Evolutionary conservation across 2,888 invertebrate genomes (phyloP).

Genomic region (Troides helena): DNA sequence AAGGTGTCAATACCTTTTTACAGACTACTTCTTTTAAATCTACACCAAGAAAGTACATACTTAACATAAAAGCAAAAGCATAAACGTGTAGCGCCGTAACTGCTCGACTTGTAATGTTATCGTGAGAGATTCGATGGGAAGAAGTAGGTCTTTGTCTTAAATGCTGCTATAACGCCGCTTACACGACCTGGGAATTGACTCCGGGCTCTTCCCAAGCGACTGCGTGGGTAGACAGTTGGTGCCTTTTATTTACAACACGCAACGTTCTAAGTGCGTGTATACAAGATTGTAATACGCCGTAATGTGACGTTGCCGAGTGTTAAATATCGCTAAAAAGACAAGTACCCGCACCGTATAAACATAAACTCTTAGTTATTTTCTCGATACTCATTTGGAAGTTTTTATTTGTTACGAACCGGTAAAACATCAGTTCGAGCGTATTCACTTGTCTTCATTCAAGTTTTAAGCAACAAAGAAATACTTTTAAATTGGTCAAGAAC

Average conservation of each 20-base stretch:
- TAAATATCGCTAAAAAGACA: conserved; percentile 32
- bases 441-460: conserved; percentile 6
- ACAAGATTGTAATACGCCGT: conserved; percentile 48
- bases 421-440: conserved; percentile 4
- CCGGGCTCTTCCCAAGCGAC: conserved; percentile 48
- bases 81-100: conserved; percentile 9
- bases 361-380: conserved; percentile 20
- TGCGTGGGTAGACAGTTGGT: conserved; percentile 69
- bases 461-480: conserved; percentile 10
- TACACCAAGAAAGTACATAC: conserved; percentile 8
- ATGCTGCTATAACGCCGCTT: conserved; percentile 21
- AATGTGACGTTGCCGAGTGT: conserved; percentile 48
- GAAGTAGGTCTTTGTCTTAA: conserved; percentile 8
- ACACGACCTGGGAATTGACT: conserved; percentile 54
- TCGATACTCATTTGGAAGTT: conserved; percentile 11
- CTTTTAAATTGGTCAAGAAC: conserved; percentile 5
- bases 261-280: conserved; percentile 54
- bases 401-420: conserved; percentile 5
- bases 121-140: conserved; percentile 3
- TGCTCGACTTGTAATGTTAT: conserved; percentile 23
- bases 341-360: conserved; percentile 8
- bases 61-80: conserved; percentile 16
- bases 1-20: neutral
- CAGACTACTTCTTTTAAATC: neutral
- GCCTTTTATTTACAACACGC: conserved; percentile 74